Percentiles rank a stretch among this genome's conserved stretches.
Conservation (phyloP, 2,797 vertebrate genomes). For the Sebastes matsubarae region DNA sequence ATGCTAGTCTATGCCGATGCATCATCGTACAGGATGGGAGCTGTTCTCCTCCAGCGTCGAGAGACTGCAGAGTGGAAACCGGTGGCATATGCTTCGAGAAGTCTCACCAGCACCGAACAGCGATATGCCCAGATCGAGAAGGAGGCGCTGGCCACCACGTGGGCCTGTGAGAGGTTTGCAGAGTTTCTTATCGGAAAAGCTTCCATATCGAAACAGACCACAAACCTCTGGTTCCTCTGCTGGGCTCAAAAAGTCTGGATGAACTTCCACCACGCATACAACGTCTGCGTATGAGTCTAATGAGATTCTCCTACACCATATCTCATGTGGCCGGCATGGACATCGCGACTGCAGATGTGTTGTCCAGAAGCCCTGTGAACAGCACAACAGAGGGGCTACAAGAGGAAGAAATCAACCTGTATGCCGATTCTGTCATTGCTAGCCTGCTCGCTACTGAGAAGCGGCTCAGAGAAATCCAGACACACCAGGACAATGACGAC, state of each 20-base stretch:
- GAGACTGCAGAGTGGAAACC: background rate
- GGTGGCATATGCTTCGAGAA: background rate
- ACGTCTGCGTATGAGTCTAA: background rate
- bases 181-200: background rate
- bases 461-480: background rate
- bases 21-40: background rate
- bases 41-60: conserved; percentile 11
- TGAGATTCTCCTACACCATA: conserved; percentile 21
- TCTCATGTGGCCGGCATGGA: conserved; percentile 19
- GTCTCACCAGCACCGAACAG: conserved; percentile 9
- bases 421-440: background rate
- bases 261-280: conserved; percentile 14
- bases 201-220: conserved; percentile 25
- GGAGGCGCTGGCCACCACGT: background rate
- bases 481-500: conserved; percentile 3
- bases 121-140: conserved; percentile 12
- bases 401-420: conserved; percentile 13
- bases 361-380: conserved; percentile 1
- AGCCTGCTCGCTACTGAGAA: conserved; percentile 12
- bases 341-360: conserved; percentile 8
- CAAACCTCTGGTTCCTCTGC: conserved; percentile 4
- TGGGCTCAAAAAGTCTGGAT: conserved; percentile 12
- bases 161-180: conserved; percentile 27
- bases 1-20: conserved; percentile 3
- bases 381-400: background rate